phyloP scores from a whole-genome alignment of 2,888 invertebrate species.

The Gordius sp. region DNA sequence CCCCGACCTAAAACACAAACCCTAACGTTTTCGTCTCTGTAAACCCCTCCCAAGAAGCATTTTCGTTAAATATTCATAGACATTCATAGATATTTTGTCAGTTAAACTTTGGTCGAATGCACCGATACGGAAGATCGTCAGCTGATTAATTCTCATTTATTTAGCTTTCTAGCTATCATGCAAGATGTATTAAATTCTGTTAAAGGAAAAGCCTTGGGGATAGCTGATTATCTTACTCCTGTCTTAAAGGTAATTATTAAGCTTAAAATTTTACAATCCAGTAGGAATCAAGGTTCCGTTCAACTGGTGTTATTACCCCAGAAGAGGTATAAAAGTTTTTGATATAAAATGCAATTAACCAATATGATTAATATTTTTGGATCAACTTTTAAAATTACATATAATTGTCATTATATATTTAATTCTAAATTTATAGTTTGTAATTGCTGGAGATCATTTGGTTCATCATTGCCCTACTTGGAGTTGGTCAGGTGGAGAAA shows the following conservation, averaged over 20 bases:
- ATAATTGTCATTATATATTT: slow-evolving; percentile 9
- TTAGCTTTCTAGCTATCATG: slow-evolving; percentile 36
- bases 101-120: too few species aligned
- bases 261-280: slow-evolving; percentile 15
- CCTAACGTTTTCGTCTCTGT: too few species aligned
- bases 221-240: slow-evolving; percentile 83
- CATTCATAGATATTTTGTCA: too few species aligned
- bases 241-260: slow-evolving; percentile 50
- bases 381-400: slow-evolving; percentile 14
- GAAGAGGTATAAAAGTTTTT: slow-evolving; percentile 47
- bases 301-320: slow-evolving; percentile 89
- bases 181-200: slow-evolving; percentile 79
- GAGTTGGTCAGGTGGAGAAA: slow-evolving; percentile 77
- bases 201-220: slow-evolving; percentile 73
- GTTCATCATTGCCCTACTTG: slow-evolving; percentile 98
- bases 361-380: slow-evolving; percentile 2
- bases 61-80: too few species aligned
- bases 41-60: too few species aligned
- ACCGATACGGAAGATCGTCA: too few species aligned
- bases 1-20: too few species aligned
- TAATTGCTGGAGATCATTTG: slow-evolving; percentile 85
- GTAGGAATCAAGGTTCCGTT: slow-evolving; percentile 80
- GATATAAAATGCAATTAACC: neutral
- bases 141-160: too few species aligned
- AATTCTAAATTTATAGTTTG: slow-evolving; percentile 37